Evolutionary conservation across 2,113 vertebrate genomes (phyloP).

Genomic region (Otis tarda): DNA sequence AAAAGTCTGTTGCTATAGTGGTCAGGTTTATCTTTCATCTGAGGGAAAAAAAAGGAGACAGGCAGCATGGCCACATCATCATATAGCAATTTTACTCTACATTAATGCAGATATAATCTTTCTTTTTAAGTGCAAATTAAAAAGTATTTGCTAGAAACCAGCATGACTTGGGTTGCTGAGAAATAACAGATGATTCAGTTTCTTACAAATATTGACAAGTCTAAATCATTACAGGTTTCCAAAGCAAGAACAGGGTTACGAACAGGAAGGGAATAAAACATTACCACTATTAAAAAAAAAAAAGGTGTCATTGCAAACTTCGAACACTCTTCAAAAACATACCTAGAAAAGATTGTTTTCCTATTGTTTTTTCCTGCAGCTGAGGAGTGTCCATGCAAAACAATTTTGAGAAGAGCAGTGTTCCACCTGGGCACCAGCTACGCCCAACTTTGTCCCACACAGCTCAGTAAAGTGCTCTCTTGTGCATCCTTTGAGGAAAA

Average conservation of each 20-base stretch:
- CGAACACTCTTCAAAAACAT: conserved; percentile 50
- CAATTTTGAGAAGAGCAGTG: conserved; percentile 64
- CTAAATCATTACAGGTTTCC: conserved; percentile 48
- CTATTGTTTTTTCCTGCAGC: neutral
- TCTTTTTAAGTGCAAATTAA: conserved; percentile 37
- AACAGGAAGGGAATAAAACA: conserved; percentile 25
- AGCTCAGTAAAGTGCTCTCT: conserved; percentile 70
- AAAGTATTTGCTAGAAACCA: conserved; percentile 52
- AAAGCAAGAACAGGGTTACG: conserved; percentile 47
- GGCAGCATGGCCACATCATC: conserved; percentile 32
- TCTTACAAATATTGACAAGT: conserved; percentile 46
- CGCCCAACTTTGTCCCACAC: conserved; percentile 17
- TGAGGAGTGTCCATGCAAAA: conserved; percentile 65
- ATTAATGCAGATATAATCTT: conserved; percentile 32
- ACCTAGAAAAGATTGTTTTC: conserved; percentile 43
- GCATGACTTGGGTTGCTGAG: conserved; percentile 33
- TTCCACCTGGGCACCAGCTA: conserved; percentile 2
- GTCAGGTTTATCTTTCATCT: neutral
- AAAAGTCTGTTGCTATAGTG: conserved; percentile 27
- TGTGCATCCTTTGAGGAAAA: conserved; percentile 56
- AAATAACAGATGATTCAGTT: conserved; percentile 31
- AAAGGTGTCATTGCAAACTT: conserved; percentile 30
- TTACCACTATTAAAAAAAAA: conserved; percentile 55
- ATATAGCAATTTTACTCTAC: conserved; percentile 32
- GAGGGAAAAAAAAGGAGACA: neutral